Evolutionary conservation across 2,888 invertebrate genomes (phyloP), one percentile per base, ranked within the genome.

Genomic region (Hirtodrosophila histrioides): DNA sequence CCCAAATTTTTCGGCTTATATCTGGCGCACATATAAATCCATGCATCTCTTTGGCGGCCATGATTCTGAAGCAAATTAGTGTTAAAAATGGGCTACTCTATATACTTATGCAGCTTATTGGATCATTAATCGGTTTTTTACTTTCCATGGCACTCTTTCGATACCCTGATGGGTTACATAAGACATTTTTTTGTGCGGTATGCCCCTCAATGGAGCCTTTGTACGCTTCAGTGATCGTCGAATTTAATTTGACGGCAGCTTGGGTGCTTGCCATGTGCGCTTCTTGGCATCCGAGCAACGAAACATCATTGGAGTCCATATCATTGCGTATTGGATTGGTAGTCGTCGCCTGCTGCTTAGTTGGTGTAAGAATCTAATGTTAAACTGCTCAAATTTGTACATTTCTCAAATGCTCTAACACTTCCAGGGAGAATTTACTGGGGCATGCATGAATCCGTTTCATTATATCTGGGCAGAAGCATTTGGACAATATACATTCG

Each of bases 11-110:
- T 1, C 69, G 68, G 1, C 46, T 57, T 3, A 3, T 78, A 1
- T 77, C 77, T 2, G 77, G 81, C 3, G 77, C 81, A 0, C 77
- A 78, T 7, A 57, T 78, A 0, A 72, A 61, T 63, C 81, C 77
- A 0, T 69, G 69, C n/a, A 8, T 80, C 1, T 45, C 81, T 0
- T 27, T 72, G 0, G 77, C 77, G 0, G 43, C 72, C 7, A 69
- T 78, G 48, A 67, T 80, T 0, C 1, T 72, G 27, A 4, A 69
- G 17, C 50, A 62, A n/a, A n/a, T 67, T 0, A 8, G 24, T 0
- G 0, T 58, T 0, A 0, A 33, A 0, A 53, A 57, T 23, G 81
- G 77, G 0, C 0, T 67, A 0, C 2, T 72, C 0, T 78, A 62
- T 23, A 76, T 78, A 11, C 1, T 67, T 0, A 23, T 50, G 48